These are phyloP conservation scores for Cyphomyrus discorhynchus DNA, from an alignment of 2,113 vertebrate species.

Conservation along the genomic window DNA sequence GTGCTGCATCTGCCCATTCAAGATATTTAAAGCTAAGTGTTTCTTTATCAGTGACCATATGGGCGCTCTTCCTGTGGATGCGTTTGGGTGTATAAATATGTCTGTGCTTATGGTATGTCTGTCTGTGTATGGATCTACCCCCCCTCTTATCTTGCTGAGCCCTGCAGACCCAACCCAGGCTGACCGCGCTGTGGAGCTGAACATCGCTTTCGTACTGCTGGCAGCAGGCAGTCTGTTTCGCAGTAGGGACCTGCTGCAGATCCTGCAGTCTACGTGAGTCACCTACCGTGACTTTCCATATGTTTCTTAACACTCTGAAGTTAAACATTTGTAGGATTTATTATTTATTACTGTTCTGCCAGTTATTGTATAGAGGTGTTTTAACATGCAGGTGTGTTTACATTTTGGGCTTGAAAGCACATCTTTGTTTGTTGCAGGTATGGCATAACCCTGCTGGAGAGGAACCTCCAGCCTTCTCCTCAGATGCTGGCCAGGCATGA, in stretches of 20 bases:
- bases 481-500: constrained; percentile 64
- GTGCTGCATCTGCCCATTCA: background rate
- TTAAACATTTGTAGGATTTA: background rate
- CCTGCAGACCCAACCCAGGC: constrained; percentile 15
- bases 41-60: background rate
- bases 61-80: background rate
- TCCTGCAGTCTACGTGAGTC: constrained; percentile 79
- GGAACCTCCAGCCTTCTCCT: constrained; percentile 59
- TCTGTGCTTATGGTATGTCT: background rate
- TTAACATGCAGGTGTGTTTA: background rate
- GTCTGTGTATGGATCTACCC: background rate
- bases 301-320: background rate
- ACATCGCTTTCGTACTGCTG: constrained; percentile 72
- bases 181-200: constrained; percentile 54
- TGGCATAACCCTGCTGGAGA: constrained; percentile 76
- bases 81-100: background rate
- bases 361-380: background rate
- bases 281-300: background rate
- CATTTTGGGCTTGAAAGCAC: background rate
- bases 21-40: background rate
- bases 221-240: constrained; percentile 76
- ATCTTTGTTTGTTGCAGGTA: constrained; percentile 58
- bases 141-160: background rate
- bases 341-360: background rate
- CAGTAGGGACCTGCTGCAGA: constrained; percentile 67